phyloP scores from a whole-genome alignment of 2,888 invertebrate species.

The Lasioglossum morio region DNA sequence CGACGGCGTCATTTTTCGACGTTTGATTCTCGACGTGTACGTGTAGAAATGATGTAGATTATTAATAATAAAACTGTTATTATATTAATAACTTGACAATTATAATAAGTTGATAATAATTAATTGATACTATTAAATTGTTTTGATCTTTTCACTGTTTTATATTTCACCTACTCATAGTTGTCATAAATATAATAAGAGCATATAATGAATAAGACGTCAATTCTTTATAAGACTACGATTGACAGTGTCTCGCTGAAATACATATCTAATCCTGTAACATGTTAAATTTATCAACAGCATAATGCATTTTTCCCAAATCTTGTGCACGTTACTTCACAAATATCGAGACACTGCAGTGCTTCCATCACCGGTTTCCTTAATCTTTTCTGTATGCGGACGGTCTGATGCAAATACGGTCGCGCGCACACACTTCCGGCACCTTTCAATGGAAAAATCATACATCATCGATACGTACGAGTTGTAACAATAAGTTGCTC shows the following conservation, averaged over 20 bases:
- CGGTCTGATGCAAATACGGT: constrained; percentile 29
- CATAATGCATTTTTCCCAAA: no score
- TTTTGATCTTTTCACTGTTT: no score
- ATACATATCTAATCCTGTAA: no score
- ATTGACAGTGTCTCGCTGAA: neutral
- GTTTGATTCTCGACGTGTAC: constrained; percentile 24
- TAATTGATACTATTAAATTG: no score
- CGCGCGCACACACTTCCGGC: neutral
- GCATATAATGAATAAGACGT: no score
- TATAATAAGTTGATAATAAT: no score
- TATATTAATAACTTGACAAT: no score
- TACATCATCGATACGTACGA: constrained; percentile 39
- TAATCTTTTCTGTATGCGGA: neutral
- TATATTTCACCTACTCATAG: no score
- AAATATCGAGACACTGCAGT: no score
- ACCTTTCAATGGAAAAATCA: constrained; percentile 41
- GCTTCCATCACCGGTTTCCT: neutral
- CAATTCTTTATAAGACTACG: no score
- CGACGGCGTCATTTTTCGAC: constrained; percentile 16
- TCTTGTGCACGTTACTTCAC: neutral
- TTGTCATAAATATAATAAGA: no score
- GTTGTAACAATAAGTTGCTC: constrained; percentile 41
- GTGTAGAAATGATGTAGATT: neutral
- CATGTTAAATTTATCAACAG: no score
- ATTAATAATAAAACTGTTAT: neutral